Base-by-base conservation (phyloP, 2,797 vertebrate genomes). In the Thalassophryne amazonica region DNA sequence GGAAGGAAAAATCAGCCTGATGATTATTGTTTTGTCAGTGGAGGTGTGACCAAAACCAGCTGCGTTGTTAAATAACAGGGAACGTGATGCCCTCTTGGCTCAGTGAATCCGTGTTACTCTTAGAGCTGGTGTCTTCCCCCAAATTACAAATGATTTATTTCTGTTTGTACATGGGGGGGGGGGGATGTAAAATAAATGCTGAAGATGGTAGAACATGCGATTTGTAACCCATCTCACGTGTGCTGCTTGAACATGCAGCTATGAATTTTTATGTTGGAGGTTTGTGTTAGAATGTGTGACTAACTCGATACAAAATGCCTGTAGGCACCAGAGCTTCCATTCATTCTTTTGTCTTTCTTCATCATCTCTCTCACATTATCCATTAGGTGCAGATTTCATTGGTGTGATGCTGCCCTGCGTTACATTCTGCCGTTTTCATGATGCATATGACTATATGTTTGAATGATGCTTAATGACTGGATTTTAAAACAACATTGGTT, bases 101-200 rank as follows among this genome's bases (percentile, higher is more conserved):
- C 8, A 15, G 40, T 5, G 1, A 52, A 62, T 43, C 51, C 49
- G 25, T 52, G 23, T 6, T 42, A 13, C 3, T 36, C 28, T 69
- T 22, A 51, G 19, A 61, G 49, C 35, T 71, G 6, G 37, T 49
- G 69, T 63, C 57, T 58, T 51, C 57, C 53, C 71, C 46, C 63
- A 57, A 69, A 74, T 65, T 53, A 52, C 50, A 58, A 16, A 7
- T 40, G 54, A 67, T 48, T 38, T 49, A 40, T 49, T 53, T 65
- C 54, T 36, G 35, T 27, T 39, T n/a, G n/a, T n/a, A n/a, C n/a
- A n/a, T n/a, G n/a, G n/a, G n/a, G n/a, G n/a, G 56, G 61, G 69
- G 71, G 36, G 47, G 50, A 50, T 64, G 36, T 66, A 80, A 88
- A 86, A 84, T 84, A 77, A 79, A 81, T 79, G 81, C 73, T 69